Evolutionary conservation across 2,797 vertebrate genomes (phyloP).

Genomic region (Sternarchorhynchus goeldii): DNA sequence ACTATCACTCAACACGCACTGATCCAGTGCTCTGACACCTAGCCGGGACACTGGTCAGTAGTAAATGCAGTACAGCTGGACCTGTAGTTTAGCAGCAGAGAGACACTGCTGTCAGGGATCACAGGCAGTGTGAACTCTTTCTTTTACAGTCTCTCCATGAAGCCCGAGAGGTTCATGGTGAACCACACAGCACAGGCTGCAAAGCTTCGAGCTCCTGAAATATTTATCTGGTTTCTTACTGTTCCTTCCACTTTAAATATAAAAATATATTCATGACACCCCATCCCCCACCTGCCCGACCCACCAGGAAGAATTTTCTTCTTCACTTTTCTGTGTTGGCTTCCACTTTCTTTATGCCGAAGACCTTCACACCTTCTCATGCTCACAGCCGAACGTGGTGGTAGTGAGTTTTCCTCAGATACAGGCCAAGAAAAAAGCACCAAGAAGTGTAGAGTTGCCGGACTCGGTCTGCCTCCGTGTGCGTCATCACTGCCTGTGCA

Average conservation of each 20-base stretch:
- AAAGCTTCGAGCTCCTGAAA: constrained; percentile 18
- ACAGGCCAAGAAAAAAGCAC: constrained; percentile 65
- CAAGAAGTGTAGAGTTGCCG: constrained; percentile 66
- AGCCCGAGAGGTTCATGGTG: neutral
- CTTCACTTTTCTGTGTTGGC: neutral
- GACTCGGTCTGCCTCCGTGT: constrained; percentile 33
- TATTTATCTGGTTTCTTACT: constrained; percentile 23
- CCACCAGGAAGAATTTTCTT: neutral
- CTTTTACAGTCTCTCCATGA: neutral
- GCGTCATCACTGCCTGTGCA: constrained; percentile 58
- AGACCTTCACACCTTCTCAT: constrained; percentile 61
- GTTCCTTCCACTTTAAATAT: constrained; percentile 26
- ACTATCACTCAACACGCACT: no score
- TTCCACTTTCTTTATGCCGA: constrained; percentile 22
- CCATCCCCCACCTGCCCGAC: constrained; percentile 6
- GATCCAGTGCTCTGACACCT: no score
- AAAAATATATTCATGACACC: constrained; percentile 19
- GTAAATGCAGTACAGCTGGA: neutral
- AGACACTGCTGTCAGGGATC: neutral
- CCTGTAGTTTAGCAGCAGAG: neutral
- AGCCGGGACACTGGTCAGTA: no score
- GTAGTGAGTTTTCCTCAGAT: constrained; percentile 63
- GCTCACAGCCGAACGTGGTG: constrained; percentile 59
- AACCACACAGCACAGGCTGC: neutral
- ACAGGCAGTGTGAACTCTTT: neutral